Evolutionary conservation across 2,113 vertebrate species (phyloP).

Genomic region (Nyctibius bracteatus): DNA sequence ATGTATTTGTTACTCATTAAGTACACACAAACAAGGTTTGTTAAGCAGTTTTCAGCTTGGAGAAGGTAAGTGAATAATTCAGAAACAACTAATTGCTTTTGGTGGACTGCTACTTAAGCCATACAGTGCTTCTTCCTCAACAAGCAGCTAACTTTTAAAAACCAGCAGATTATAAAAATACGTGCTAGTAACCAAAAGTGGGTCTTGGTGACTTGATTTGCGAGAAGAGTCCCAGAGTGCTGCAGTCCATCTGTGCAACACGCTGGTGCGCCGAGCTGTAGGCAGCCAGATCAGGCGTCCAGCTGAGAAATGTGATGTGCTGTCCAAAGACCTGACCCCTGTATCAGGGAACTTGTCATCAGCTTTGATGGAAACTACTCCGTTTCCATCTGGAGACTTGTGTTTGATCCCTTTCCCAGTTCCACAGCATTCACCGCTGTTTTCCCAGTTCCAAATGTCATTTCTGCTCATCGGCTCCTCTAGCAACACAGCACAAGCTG

Average conservation of each 20-base stretch:
- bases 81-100: not conserved
- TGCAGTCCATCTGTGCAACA: not conserved
- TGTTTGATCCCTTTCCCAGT: not conserved
- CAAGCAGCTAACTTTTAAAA: not conserved
- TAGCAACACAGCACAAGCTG: not conserved
- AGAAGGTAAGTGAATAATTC: not conserved
- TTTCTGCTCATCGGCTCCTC: not conserved
- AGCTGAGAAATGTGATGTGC: not conserved
- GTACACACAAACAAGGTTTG: not conserved
- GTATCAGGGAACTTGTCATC: not conserved
- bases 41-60: slow-evolving; percentile 2
- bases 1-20: slow-evolving; percentile 35
- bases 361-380: not conserved
- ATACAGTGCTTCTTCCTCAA: not conserved
- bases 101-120: not conserved
- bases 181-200: not conserved
- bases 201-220: not conserved
- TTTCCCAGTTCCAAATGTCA: not conserved
- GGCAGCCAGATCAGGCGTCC: not conserved
- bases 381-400: not conserved
- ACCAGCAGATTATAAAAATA: not conserved
- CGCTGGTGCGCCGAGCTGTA: not conserved
- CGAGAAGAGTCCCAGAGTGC: not conserved
- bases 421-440: not conserved
- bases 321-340: not conserved